Base-by-base conservation (phyloP, 2,888 invertebrate genomes). In the Oegoconia quadripuncta region DNA sequence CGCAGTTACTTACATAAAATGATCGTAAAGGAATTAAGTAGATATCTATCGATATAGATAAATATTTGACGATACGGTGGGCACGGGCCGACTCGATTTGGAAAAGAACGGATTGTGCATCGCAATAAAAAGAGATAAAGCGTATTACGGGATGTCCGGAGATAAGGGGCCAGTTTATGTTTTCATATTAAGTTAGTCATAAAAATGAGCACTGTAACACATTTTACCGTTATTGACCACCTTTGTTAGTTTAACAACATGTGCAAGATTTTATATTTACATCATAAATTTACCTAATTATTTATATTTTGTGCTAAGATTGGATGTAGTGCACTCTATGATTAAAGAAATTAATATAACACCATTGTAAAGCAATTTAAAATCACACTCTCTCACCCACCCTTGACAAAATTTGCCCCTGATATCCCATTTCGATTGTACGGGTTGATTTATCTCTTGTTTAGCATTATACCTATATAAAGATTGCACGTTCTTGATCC, bases 371-470 rank as follows among this genome's bases (percentile, higher is more conserved):
- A 73, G 74, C 81, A 76, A 83, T 86, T 86, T 81, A 72, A 79
- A 77, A 78, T 72, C 80, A 79, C 70, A 75, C 71, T 74, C 69
- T 68, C 49, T 56, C 75, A 62, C 80, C 76, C 82, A 74, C 79
- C 75, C 75, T 57, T 58, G 67, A 71, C 73, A 71, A 77, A 83
- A 81, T 84, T 82, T 83, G 82, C 81, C 83, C 72, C 74, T 70
- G 70, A 81, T 84, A 81, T 78, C 76, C 81, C 76, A 68, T 83
- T 86, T 83, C 84, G 84, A 86, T 86, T 80, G 72, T 80, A 79
- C 75, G 71, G 69, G 71, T 75, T 82, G 86, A 86, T 84, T 86
- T 86, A 86, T 86, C 73, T 77, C 77, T 75, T 80, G 77, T 83
- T 80, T 79, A 74, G 72, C 54, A 56, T 52, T 52, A 44, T 48